phyloP scores from a whole-genome alignment of 2,888 invertebrate species.

The Ornithoptera priamus region DNA sequence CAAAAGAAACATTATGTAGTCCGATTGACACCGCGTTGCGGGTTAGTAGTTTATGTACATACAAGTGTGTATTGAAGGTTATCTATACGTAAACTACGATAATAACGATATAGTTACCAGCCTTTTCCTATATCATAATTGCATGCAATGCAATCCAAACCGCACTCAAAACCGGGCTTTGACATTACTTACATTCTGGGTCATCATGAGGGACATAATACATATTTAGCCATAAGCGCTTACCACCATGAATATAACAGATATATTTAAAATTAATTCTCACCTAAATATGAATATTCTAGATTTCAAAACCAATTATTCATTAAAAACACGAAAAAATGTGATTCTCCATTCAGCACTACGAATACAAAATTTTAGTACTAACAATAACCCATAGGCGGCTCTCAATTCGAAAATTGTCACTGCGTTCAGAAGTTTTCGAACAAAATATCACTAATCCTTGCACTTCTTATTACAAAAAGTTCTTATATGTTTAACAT shows the following conservation, averaged over 20 bases:
- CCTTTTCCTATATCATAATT: conserved; percentile 41
- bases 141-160: conserved; percentile 54
- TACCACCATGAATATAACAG: conserved; percentile 26
- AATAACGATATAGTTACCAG: conserved; percentile 24
- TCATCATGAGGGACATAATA: conserved; percentile 64
- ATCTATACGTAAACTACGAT: conserved; percentile 1
- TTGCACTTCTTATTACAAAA: too few species aligned
- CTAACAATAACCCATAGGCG: conserved; percentile 56
- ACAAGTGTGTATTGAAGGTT: conserved; percentile 20
- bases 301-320: conserved; percentile 68
- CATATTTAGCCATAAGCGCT: conserved; percentile 30
- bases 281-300: conserved; percentile 73
- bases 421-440: conserved; percentile 45
- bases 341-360: conserved; percentile 77
- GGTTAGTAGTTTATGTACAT: conserved; percentile 37
- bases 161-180: conserved; percentile 71
- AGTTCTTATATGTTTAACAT: too few species aligned
- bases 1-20: conserved; percentile 34
- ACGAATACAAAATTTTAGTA: conserved; percentile 79
- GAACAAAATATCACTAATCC: too few species aligned
- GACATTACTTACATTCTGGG: conserved; percentile 71
- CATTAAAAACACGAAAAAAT: conserved; percentile 77
- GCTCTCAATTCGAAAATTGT: conserved; percentile 44
- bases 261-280: conserved; percentile 40
- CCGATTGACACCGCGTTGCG: conserved; percentile 38